These are phyloP conservation scores for Potamilus streckersoni DNA, from an alignment of 1,140 invertebrate species.

Conservation along the genomic window DNA sequence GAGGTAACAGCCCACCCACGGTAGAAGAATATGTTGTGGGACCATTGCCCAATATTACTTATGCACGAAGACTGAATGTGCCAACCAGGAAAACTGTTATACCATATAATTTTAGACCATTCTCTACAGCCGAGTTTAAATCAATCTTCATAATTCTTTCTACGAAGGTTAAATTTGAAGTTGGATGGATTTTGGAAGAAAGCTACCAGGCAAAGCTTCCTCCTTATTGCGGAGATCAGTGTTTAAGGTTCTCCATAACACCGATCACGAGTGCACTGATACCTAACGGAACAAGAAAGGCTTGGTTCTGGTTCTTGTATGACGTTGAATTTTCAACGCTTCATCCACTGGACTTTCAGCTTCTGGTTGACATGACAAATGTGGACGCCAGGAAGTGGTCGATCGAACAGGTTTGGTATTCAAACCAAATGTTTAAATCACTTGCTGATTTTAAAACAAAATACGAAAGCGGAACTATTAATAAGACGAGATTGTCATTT, in stretches of 20 bases:
- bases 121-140: constrained; percentile 52
- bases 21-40: constrained; percentile 60
- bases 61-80: constrained; percentile 34
- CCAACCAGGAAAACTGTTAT: constrained; percentile 41
- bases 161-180: constrained; percentile 30
- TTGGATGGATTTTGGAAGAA: constrained; percentile 46
- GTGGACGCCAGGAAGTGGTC: constrained; percentile 33
- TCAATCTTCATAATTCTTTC: constrained; percentile 44
- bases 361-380: constrained; percentile 46
- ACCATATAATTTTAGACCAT: constrained; percentile 52
- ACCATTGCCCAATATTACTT: constrained; percentile 41
- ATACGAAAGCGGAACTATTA: constrained; percentile 37
- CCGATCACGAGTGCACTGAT: constrained; percentile 54
- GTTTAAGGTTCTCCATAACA: constrained; percentile 51
- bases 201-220: constrained; percentile 51
- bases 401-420: constrained; percentile 46
- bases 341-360: constrained; percentile 48
- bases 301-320: constrained; percentile 51
- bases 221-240: constrained; percentile 44
- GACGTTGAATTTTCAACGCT: constrained; percentile 48
- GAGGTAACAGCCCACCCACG: constrained; percentile 40
- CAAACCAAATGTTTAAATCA: constrained; percentile 36
- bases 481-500: constrained; percentile 38
- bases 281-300: constrained; percentile 36
- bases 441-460: constrained; percentile 34